Conservation (phyloP, 2,113 vertebrate species). For the Sterrhoptilus dennistouni region DNA sequence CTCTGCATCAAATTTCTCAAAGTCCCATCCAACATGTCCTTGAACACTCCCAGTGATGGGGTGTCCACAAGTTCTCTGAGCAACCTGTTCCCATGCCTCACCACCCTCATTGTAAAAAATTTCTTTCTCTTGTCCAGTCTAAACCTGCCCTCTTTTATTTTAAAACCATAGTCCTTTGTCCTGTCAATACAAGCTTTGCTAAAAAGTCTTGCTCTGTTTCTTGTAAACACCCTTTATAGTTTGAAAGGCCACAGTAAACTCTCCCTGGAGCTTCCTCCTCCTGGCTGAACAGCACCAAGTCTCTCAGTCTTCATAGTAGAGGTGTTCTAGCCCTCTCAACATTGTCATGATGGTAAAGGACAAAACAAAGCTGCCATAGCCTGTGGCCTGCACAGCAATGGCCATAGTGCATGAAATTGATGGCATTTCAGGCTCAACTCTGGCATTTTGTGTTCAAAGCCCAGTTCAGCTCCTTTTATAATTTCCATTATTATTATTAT, state of each 20-base stretch:
- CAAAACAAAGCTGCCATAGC: background rate
- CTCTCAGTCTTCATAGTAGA: background rate
- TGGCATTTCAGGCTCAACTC: background rate
- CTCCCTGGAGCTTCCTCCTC: background rate
- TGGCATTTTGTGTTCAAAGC: background rate
- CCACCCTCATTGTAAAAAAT: background rate
- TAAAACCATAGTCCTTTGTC: background rate
- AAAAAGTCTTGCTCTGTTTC: background rate
- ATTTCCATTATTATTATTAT: background rate
- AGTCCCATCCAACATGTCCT: background rate
- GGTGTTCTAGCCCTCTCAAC: background rate
- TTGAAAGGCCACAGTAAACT: background rate
- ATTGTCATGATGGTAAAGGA: background rate
- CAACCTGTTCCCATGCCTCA: background rate
- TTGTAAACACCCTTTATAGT: background rate
- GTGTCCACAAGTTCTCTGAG: background rate
- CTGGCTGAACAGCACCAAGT: background rate
- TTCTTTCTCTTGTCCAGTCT: background rate
- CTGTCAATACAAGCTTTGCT: background rate
- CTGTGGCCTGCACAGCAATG: background rate
- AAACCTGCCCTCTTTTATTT: background rate
- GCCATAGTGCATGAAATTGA: background rate
- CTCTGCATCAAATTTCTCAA: background rate
- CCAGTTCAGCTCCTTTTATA: background rate
- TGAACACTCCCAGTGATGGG: background rate